A percentile compares a stretch with the other conserved stretches of the same genome.
These are phyloP conservation scores for Sussaba pulchella DNA, from an alignment of 2,888 invertebrate species.

Conservation along the genomic window DNA sequence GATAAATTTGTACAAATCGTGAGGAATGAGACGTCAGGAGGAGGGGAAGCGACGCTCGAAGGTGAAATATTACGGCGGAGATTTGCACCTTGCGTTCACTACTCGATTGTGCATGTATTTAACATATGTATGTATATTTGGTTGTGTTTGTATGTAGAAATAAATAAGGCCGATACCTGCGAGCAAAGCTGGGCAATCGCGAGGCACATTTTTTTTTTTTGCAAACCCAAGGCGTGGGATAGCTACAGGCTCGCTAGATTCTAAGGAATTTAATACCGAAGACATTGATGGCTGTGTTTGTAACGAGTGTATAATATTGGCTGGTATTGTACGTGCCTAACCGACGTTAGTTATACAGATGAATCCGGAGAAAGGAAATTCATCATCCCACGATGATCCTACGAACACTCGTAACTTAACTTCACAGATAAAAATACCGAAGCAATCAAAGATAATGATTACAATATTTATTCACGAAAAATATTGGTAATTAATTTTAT, in stretches of 20 bases:
- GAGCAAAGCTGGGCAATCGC: conserved; percentile 13
- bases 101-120: background rate
- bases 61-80: conserved; percentile 29
- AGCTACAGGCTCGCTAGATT: conserved; percentile 27
- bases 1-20: conserved; percentile 33
- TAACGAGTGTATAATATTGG: conserved; percentile 12
- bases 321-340: conserved; percentile 25
- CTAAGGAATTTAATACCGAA: conserved; percentile 51
- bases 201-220: conserved; percentile 31
- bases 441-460: background rate
- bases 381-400: background rate
- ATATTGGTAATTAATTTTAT: too few species aligned
- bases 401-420: background rate
- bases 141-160: background rate
- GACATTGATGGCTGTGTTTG: conserved; percentile 4
- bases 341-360: background rate
- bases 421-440: background rate
- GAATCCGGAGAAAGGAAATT: conserved; percentile 2
- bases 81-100: conserved; percentile 39
- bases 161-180: conserved; percentile 13
- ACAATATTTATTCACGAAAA: background rate
- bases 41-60: conserved; percentile 24
- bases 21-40: background rate
- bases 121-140: background rate
- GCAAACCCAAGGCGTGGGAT: conserved; percentile 40